Conservation (phyloP, 2,797 vertebrate genomes). For the Podargus strigoides region DNA sequence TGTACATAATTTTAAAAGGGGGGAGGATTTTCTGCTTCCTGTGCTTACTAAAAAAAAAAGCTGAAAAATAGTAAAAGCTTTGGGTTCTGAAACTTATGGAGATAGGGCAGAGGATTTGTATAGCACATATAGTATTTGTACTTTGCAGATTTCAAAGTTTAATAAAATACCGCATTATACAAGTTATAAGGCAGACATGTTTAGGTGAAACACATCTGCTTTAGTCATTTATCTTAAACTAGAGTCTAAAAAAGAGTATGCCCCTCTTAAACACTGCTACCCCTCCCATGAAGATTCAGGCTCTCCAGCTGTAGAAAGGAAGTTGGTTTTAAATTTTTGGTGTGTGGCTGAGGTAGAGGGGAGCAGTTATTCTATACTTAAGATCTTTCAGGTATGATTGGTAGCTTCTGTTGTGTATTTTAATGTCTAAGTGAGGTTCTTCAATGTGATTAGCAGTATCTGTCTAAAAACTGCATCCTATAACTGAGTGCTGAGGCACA, state of each 20-base stretch:
- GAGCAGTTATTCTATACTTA: not conserved
- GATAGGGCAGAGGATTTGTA: not conserved
- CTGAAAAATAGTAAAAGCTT: not conserved
- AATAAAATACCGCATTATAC: not conserved
- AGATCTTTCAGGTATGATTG: not conserved
- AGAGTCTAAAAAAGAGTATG: not conserved
- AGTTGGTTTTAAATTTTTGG: not conserved
- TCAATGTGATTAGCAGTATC: not conserved
- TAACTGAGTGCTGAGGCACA: not conserved
- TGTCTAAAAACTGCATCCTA: not conserved
- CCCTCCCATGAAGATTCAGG: not conserved
- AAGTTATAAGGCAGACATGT: not conserved
- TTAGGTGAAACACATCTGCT: not conserved
- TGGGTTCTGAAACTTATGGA: not conserved
- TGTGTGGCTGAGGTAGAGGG: not conserved
- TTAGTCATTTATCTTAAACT: not conserved
- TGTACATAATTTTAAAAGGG: not conserved
- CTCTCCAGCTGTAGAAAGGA: not conserved
- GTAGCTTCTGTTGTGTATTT: not conserved
- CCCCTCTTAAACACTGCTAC: not conserved
- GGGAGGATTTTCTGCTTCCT: not conserved
- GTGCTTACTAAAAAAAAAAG: not conserved
- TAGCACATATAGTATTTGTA: not conserved
- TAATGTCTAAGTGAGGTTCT: not conserved
- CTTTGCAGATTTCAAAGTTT: not conserved